Percentiles rank a stretch among this genome's conserved stretches.
These are phyloP conservation scores for Carapus acus DNA, from an alignment of 2,797 vertebrate genomes.

Conservation along the genomic window DNA sequence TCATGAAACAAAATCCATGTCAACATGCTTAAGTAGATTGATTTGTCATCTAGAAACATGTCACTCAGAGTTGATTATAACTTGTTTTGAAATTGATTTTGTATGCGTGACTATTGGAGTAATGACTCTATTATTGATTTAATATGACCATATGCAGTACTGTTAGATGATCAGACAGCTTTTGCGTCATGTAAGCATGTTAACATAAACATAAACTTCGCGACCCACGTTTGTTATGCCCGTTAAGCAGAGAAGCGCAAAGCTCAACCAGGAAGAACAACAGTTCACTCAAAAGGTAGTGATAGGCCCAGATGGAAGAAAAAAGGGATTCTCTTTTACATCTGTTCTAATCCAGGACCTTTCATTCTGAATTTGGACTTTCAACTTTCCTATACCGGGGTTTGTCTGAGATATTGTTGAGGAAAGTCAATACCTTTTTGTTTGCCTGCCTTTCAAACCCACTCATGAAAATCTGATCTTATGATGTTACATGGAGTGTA, in stretches of 20 bases:
- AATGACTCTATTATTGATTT: too few relatives aligned
- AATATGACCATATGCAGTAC: too few relatives aligned
- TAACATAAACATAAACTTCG: too few relatives aligned
- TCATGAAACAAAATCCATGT: too few relatives aligned
- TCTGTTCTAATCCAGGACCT: constrained; percentile 8
- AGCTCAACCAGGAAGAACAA: background rate
- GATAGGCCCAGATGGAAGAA: constrained; percentile 3
- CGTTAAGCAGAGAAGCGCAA: background rate
- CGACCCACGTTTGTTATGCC: too few relatives aligned
- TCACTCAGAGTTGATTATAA: too few relatives aligned
- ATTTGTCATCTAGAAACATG: too few relatives aligned
- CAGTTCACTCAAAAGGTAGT: background rate
- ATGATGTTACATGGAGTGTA: constrained; percentile 63
- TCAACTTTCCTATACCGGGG: constrained; percentile 21
- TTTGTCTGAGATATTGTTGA: constrained; percentile 46
- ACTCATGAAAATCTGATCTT: constrained; percentile 64
- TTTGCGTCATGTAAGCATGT: too few relatives aligned
- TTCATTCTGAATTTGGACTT: constrained; percentile 13
- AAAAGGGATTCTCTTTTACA: constrained; percentile 22
- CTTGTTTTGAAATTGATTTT: too few relatives aligned
- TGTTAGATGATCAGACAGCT: too few relatives aligned
- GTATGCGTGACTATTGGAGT: too few relatives aligned
- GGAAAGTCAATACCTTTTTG: constrained; percentile 58
- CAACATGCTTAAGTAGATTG: too few relatives aligned
- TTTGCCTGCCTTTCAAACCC: constrained; percentile 44